phyloP scores from a whole-genome alignment of 2,888 invertebrate genomes.

The Folsomia candida region DNA sequence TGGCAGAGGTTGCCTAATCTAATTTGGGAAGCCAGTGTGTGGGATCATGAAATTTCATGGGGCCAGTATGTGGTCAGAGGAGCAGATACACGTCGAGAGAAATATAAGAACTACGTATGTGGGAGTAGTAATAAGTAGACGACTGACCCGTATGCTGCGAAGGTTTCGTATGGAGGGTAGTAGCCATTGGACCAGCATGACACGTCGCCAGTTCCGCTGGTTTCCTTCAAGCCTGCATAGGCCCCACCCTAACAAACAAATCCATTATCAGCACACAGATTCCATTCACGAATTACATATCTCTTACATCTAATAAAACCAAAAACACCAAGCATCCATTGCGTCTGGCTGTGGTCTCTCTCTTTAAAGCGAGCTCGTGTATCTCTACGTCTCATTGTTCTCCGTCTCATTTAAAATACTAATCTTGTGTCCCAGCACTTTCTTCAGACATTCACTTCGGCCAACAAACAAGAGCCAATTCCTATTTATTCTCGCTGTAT shows the following conservation, averaged over 20 bases:
- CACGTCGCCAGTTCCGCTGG: constrained; percentile 78
- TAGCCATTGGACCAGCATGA: constrained; percentile 81
- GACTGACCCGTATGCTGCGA: constrained; percentile 84
- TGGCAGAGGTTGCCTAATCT: constrained; percentile 50
- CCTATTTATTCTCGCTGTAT: too few species aligned
- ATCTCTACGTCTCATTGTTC: constrained; percentile 14
- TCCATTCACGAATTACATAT: constrained; percentile 44
- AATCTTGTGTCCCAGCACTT: too few species aligned
- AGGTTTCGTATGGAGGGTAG: constrained; percentile 88
- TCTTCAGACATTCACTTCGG: neutral
- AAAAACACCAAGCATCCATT: constrained; percentile 9
- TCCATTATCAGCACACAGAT: constrained; percentile 50
- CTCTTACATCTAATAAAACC: constrained; percentile 26
- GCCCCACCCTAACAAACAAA: constrained; percentile 51
- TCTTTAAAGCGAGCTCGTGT: neutral
- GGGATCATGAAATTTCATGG: constrained; percentile 51
- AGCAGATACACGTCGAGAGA: constrained; percentile 14
- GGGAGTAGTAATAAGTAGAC: constrained; percentile 1
- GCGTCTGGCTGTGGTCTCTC: constrained; percentile 9
- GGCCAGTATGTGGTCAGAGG: constrained; percentile 45
- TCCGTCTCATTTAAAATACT: constrained; percentile 11
- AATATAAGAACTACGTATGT: constrained; percentile 22
- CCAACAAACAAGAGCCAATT: too few species aligned
- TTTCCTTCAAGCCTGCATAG: constrained; percentile 66
- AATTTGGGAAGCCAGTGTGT: constrained; percentile 52